Base-by-base conservation (phyloP, 1,140 invertebrate species). In the Octopus bimaculoides region DNA sequence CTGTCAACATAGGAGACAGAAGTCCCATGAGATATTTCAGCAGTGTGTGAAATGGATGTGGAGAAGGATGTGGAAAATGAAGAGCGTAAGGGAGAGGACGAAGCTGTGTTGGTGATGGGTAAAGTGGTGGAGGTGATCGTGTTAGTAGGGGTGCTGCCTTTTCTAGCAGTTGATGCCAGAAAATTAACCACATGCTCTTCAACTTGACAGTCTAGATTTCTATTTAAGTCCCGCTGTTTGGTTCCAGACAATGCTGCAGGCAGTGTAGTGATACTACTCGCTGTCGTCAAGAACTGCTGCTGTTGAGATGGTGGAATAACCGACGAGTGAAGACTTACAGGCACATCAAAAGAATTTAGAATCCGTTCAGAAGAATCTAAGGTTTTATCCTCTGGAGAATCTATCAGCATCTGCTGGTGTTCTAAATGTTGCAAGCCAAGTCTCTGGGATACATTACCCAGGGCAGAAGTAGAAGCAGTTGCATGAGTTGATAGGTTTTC, bases 1-100 rank as follows among this genome's bases (percentile, higher is more conserved):
- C 66, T 71, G 66, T 71, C 66, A n/a, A 71, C 66, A 71, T n/a
- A 71, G 5, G 66, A 71, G 66, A 71, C 66, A 71, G 66, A 71
- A 6, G 66, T 71, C 17, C 66, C 66, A 71, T 71, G 66, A 20
- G 26, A n/a, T 20, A 71, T 71, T n/a, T 71, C 66, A 71, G 66
- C 66, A 71, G 66, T 71, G 66, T 71, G 66, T 71, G 66, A 71
- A 41, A 41, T 41, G 26, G 26, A 41, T 41, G 26, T 41, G 26
- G 26, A 41, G 26, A 41, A 41, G 26, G 26, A 41, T 41, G 26
- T 41, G 26, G 26, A 41, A 41, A 41, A 41, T n/a, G 66, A 71
- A 12, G 66, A 17, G 66, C 17, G 0, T 5, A 5, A 5, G 7
- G 66, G 8, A 14, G 66, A n/a, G 66, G 7, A n/a, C 5, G 66